Conservation (phyloP, 2,797 vertebrate species). For the Hippocampus kuda region DNA sequence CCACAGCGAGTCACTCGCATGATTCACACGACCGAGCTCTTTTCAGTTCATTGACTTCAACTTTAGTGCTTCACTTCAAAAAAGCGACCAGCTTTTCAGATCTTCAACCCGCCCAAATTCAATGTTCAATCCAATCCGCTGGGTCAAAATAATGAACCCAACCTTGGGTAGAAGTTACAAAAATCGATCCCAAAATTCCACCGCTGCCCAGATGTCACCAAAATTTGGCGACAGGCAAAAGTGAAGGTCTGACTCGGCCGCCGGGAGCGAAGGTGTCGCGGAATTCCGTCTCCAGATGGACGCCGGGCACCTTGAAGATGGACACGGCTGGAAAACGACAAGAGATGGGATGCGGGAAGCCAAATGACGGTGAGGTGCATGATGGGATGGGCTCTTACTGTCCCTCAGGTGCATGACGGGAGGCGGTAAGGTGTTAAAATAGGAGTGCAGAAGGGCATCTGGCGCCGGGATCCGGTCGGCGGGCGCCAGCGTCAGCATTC, state of each 20-base stretch:
- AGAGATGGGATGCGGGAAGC: no score
- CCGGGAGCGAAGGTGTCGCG: constrained; percentile 72
- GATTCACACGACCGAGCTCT: no score
- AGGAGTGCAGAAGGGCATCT: constrained; percentile 68
- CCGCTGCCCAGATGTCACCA: constrained; percentile 50
- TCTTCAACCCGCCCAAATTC: background rate
- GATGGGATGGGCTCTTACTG: constrained; percentile 57
- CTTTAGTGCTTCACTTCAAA: no score
- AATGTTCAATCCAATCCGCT: no score
- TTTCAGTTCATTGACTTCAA: no score
- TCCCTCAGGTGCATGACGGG: constrained; percentile 72
- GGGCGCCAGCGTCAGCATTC: constrained; percentile 71
- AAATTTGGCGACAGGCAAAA: constrained; percentile 44
- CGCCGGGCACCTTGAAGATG: constrained; percentile 78
- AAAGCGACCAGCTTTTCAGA: no score
- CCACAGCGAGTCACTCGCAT: no score
- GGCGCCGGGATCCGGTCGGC: constrained; percentile 65
- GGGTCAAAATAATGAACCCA: no score
- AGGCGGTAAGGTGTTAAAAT: constrained; percentile 76
- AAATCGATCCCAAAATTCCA: no score
- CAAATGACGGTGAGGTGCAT: background rate
- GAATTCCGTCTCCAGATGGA: constrained; percentile 75
- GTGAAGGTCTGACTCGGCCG: constrained; percentile 37
- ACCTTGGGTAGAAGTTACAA: no score
- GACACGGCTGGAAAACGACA: constrained; percentile 65